Base-by-base conservation (phyloP, 1,140 invertebrate genomes). In the Trypoxylus dichotomus region DNA sequence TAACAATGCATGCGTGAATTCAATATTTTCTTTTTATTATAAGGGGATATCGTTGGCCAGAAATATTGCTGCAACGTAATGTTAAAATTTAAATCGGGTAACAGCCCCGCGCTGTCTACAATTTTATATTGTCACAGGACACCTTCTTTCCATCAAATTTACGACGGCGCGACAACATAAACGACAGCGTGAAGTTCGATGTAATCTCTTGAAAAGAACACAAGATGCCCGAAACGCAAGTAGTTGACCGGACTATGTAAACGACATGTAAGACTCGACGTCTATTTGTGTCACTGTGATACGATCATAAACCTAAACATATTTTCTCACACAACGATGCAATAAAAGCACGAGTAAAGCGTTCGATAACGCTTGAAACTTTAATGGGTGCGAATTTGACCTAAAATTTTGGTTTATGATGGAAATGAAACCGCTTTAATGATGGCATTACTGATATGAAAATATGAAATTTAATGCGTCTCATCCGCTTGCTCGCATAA, bases 331-430 rank as follows among this genome's bases (percentile, higher is more conserved):
- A 24, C 5, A 25, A 68, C 27, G 60, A 68, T 29, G 24, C 24
- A 25, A 29, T 68, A 68, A 68, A 68, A n/a, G 24, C 21, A 68
- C 24, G 13, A 8, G 15, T 27, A 68, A 68, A 63, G 19, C 10
- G 21, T 58, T 58, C 47, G 47, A 21, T 19, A 58, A 58, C 21
- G 21, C 7, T 58, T 21, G 21, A 58, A 58, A 58, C 47, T 58
- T 58, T 58, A 58, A 58, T 58, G 47, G 1, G 15, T 58, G 32
- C 7, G 21, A n/a, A 58, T 58, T 58, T 58, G 47, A 58, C 47
- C 47, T 58, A 58, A 58, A 58, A 58, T 58, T n/a, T 58, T 58
- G 15, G 47, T 58, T 58, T 58, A 58, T 58, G 47, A 21, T 58
- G 15, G 47, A 58, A 58, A 21, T 58, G 15, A 58, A 58, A 58